Percentiles rank a stretch among this genome's conserved stretches.
Evolutionary conservation across 1,140 invertebrate genomes (phyloP).

Genomic region (Apolygus lucorum): DNA sequence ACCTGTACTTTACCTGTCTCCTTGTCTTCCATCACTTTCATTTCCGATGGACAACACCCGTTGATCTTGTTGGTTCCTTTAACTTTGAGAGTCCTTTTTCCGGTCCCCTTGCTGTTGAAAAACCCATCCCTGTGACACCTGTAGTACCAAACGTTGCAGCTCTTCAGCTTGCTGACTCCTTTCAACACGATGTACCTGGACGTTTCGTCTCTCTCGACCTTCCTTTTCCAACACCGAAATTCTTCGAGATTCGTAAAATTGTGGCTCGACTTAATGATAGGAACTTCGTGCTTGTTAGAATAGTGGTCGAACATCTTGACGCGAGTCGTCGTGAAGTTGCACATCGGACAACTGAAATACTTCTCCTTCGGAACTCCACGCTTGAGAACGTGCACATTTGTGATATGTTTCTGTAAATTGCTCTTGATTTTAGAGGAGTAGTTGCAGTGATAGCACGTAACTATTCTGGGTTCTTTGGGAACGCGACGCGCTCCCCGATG

Average conservation of each 20-base stretch:
- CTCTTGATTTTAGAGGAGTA: neutral
- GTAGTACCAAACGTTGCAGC: neutral
- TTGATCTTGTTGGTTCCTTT: conserved; percentile 25
- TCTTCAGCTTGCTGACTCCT: neutral
- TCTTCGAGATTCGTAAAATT: neutral
- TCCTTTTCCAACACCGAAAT: neutral
- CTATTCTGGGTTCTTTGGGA: neutral
- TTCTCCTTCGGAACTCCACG: neutral
- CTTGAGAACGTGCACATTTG: neutral
- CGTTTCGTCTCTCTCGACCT: neutral
- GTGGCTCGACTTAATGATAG: neutral
- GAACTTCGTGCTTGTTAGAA: neutral
- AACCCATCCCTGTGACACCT: conserved; percentile 16
- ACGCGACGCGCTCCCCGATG: neutral
- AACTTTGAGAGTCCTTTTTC: conserved; percentile 20
- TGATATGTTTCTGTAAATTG: neutral
- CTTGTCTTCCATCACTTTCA: conserved; percentile 19
- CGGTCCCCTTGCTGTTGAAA: conserved; percentile 8
- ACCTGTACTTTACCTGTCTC: neutral
- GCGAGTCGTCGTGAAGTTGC: neutral
- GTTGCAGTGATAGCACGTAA: neutral
- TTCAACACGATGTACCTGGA: neutral
- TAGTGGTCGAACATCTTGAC: neutral
- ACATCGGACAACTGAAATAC: neutral
- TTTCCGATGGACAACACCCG: conserved; percentile 23